Percentiles rank a stretch among this genome's conserved stretches.
Conservation (phyloP, 2,797 vertebrate species). For the Anguilla anguilla region DNA sequence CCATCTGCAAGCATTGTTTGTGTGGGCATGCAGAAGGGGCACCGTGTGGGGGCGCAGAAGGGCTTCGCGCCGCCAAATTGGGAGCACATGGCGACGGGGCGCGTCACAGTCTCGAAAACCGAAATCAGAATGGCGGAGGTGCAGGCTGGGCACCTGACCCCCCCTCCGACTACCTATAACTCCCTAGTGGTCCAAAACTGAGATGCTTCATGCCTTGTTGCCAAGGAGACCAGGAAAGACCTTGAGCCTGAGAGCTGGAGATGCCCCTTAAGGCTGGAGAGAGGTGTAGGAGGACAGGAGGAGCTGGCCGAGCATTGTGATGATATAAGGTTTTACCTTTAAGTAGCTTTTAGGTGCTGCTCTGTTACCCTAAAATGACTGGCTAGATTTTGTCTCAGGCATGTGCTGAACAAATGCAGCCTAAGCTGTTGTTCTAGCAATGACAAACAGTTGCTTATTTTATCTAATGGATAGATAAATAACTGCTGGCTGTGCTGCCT, state of each 20-base stretch:
- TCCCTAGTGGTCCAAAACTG: not conserved
- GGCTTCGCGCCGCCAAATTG: constrained; percentile 14
- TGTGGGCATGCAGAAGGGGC: constrained; percentile 21
- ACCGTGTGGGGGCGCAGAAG: not conserved
- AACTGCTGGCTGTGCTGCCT: not conserved
- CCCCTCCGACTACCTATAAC: not conserved
- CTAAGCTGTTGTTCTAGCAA: not conserved
- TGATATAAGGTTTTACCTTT: not conserved
- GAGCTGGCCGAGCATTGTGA: not conserved
- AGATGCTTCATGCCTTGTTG: not conserved
- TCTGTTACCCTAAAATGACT: not conserved
- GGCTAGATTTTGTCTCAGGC: not conserved
- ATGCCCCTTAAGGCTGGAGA: not conserved
- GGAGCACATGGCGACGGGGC: constrained; percentile 7
- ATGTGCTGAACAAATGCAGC: not conserved
- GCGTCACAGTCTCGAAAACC: not conserved
- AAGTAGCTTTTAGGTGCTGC: not conserved
- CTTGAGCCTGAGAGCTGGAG: not conserved
- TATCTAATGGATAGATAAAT: not conserved
- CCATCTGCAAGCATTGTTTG: constrained; percentile 2
- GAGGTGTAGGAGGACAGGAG: not conserved
- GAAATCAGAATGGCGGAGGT: constrained; percentile 1
- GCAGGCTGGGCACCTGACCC: not conserved
- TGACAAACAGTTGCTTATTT: not conserved
- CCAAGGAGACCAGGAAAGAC: not conserved